These are phyloP conservation scores for Hemichromis elongatus DNA, from an alignment of 2,113 vertebrate genomes.

Conservation along the genomic window DNA sequence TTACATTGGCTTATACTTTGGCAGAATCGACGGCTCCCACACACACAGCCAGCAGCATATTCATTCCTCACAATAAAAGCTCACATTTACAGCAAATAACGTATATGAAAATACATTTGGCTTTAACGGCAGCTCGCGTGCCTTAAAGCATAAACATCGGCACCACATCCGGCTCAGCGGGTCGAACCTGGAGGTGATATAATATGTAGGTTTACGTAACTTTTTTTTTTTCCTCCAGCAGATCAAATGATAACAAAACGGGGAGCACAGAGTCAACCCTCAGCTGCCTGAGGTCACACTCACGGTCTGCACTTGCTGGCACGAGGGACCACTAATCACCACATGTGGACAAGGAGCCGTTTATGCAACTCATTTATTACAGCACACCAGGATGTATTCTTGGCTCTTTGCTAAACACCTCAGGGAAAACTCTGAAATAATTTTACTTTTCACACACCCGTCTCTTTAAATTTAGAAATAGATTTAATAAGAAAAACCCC, in stretches of 20 bases:
- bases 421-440: background rate
- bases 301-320: background rate
- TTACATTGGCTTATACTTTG: conserved; percentile 6
- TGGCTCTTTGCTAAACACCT: background rate
- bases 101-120: background rate
- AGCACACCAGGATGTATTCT: background rate
- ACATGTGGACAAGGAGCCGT: background rate
- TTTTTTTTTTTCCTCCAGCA: background rate
- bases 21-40: background rate
- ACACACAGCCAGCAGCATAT: background rate
- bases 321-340: background rate
- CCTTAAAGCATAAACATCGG: background rate
- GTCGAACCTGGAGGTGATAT: background rate
- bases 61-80: background rate
- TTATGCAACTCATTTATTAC: background rate
- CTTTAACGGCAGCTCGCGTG: fast-evolving
- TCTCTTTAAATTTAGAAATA: background rate
- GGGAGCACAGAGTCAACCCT: background rate
- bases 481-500: fast-evolving
- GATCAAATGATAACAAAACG: background rate
- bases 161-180: background rate
- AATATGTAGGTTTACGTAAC: background rate
- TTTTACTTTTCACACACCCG: background rate
- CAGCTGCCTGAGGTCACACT: conserved; percentile 1
- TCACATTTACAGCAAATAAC: conserved; percentile 21